Conservation (phyloP, 2,888 invertebrate genomes). For the Biston stratarius region DNA sequence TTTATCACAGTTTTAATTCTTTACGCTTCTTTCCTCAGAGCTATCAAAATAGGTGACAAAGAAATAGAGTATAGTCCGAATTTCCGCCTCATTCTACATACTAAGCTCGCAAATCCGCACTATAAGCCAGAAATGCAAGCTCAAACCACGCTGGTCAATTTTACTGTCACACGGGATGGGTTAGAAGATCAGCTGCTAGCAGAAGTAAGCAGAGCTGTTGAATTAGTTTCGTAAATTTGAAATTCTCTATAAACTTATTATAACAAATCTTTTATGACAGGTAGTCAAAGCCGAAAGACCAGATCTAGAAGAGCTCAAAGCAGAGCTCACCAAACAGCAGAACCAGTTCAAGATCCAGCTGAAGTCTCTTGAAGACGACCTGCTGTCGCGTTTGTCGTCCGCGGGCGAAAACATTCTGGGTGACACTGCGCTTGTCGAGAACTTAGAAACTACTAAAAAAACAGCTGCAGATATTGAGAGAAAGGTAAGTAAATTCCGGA, state of each 20-base stretch:
- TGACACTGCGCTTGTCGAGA: constrained; percentile 97
- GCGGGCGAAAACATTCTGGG: constrained; percentile 97
- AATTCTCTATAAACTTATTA: too few species aligned
- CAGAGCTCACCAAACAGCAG: constrained; percentile 97
- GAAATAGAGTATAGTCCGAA: constrained; percentile 96
- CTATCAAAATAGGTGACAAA: constrained; percentile 98
- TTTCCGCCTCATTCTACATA: constrained; percentile 96
- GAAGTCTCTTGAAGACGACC: constrained; percentile 96
- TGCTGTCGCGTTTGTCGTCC: constrained; percentile 95
- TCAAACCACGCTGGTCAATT: constrained; percentile 98
- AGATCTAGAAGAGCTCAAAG: constrained; percentile 97
- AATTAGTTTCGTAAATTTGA: neutral
- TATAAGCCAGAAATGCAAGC: constrained; percentile 99
- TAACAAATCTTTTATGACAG: constrained; percentile 9
- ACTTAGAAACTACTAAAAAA: constrained; percentile 97
- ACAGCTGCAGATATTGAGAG: constrained; percentile 98
- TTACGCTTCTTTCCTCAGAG: constrained; percentile 82
- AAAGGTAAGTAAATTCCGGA: constrained; percentile 85
- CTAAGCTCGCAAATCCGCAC: constrained; percentile 98
- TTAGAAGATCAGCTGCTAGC: constrained; percentile 98
- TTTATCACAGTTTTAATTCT: neutral
- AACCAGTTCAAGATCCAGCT: constrained; percentile 98
- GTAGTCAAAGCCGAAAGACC: constrained; percentile 97
- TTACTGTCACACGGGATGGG: constrained; percentile 98
- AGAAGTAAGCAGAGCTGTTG: constrained; percentile 87